Evolutionary conservation across 2,797 vertebrate genomes (phyloP).

Genomic region (Tragelaphus eurycerus): DNA sequence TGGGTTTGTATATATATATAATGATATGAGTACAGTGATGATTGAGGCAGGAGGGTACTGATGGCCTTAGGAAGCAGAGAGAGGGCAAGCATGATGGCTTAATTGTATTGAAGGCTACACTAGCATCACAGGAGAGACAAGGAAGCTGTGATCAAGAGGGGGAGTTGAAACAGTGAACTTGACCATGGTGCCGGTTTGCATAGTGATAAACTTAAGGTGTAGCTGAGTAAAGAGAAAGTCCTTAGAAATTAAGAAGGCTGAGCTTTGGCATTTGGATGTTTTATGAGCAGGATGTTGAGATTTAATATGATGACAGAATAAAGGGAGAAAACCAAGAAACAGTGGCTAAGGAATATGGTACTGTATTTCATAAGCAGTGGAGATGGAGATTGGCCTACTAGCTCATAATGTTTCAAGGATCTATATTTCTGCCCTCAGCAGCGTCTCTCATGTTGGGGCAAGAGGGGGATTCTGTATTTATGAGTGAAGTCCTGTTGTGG

Average conservation of each 20-base stretch:
- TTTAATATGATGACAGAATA: neutral
- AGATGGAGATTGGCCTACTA: neutral
- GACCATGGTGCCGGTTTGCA: neutral
- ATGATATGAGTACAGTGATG: neutral
- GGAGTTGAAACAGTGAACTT: neutral
- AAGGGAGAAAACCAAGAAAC: neutral
- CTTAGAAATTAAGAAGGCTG: neutral
- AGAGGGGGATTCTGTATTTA: neutral
- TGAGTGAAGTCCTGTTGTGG: neutral
- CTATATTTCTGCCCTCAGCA: neutral
- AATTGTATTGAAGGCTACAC: neutral
- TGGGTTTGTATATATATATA: neutral
- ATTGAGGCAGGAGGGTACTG: neutral
- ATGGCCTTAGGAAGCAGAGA: neutral
- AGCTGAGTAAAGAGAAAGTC: neutral
- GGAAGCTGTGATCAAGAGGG: neutral
- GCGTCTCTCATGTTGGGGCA: neutral
- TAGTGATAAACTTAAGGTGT: neutral
- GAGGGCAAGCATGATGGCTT: neutral
- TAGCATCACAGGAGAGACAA: neutral
- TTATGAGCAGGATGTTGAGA: neutral
- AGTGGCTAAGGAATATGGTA: neutral
- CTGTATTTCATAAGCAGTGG: neutral
- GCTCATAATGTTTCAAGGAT: neutral
- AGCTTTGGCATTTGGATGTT: neutral